Percentiles rank a stretch among this genome's conserved stretches.
phyloP scores from a whole-genome alignment of 2,797 vertebrate species.

The Hypotaenidia okinawae region DNA sequence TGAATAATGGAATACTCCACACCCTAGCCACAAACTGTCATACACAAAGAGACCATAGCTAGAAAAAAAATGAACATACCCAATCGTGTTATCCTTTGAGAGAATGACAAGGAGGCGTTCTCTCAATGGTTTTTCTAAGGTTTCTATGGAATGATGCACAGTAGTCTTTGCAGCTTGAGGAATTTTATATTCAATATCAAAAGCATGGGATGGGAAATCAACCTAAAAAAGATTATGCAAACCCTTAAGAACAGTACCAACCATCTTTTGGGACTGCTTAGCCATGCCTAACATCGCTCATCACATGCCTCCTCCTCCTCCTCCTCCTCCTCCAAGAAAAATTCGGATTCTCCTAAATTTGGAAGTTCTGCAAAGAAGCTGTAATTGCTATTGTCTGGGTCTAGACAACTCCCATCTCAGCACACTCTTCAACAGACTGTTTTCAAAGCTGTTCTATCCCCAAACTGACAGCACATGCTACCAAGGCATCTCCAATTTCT shows the following conservation, averaged over 20 bases:
- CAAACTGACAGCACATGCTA: background rate
- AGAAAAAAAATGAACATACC: conserved; percentile 78
- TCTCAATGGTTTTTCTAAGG: conserved; percentile 83
- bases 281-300: background rate
- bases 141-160: conserved; percentile 81
- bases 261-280: background rate
- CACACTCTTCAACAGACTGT: background rate
- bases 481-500: background rate
- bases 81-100: conserved; percentile 85
- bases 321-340: background rate
- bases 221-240: conserved; percentile 76
- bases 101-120: conserved; percentile 88
- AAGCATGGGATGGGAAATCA: conserved; percentile 87
- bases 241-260: background rate
- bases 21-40: background rate
- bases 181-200: conserved; percentile 88
- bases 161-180: conserved; percentile 79
- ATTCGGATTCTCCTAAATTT: background rate
- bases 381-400: background rate
- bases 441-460: background rate
- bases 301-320: background rate
- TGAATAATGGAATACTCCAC: background rate
- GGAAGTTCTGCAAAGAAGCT: background rate
- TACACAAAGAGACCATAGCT: background rate
- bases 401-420: background rate